Base-by-base conservation (phyloP, 1,140 invertebrate species). In the Drosophila orosa region DNA sequence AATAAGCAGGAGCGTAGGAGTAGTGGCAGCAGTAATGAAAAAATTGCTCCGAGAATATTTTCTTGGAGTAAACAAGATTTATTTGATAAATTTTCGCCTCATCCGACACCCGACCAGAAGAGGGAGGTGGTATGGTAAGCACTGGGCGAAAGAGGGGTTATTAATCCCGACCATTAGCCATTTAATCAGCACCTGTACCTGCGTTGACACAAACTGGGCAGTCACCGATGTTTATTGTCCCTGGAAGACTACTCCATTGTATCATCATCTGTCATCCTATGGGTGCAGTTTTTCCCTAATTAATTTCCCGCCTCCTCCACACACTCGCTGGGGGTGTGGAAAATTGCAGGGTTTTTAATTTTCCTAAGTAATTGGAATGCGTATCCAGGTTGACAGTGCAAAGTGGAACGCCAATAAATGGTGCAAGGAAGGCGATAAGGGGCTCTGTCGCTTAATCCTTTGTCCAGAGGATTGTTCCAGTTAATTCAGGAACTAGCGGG, bases 311-410 rank as follows among this genome's bases (percentile, higher is more conserved):
- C 42, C 66, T 68, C 68, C 67, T 71, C 35, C 29, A 42, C 44
- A 65, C 22, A 35, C 66, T 29, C 17, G 44, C n/a, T 5, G 25
- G 45, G 44, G 24, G 45, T 12, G 48, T 52, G 61, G 37, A 3
- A 52, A 67, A 66, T 48, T 66, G 65, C 19, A 67, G 61, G 47
- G 56, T 52, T 68, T 80, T 79, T 73, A 79, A 86, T 82, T 79
- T 69, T 80, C 33, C 75, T 87, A 87, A 87, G 83, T 89, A 87
- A 87, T 89, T 65, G 69, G 22, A 82, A 37, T 79, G 37, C 61
- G 63, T 68, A 57, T 54, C 39, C 50, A 74, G 74, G 56, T 61
- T 68, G 63, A 55, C 67, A 56, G 39, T 31, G 40, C 31, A 35
- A 58, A 60, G 50, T 71, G 39, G 72, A 39, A 24, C 72, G 58